These are phyloP conservation scores for Brachypodius melanocephalos DNA, from an alignment of 2,113 vertebrate species.

Conservation along the genomic window DNA sequence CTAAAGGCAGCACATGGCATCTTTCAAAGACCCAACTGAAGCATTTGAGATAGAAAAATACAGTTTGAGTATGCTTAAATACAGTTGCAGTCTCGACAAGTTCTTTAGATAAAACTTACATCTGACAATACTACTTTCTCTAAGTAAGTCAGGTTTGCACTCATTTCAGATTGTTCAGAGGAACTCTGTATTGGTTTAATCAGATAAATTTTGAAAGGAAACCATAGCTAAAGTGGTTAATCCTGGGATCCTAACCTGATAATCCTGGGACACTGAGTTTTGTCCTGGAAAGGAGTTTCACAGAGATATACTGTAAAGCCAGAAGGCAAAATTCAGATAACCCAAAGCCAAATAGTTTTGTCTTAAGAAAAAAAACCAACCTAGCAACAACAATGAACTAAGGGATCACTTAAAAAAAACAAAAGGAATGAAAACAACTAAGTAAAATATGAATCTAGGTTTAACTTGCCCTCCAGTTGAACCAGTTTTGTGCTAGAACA, in stretches of 20 bases:
- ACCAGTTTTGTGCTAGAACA: neutral
- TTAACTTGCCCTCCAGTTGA: slow-evolving; percentile 29
- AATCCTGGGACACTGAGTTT: neutral
- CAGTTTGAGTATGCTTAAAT: neutral
- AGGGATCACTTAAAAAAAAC: neutral
- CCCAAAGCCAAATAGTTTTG: neutral
- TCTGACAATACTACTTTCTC: neutral
- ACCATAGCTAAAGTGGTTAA: neutral
- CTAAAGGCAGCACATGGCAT: neutral
- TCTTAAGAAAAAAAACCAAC: neutral
- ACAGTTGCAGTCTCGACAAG: neutral
- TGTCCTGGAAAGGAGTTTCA: neutral
- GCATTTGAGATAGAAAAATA: neutral
- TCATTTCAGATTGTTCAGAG: neutral
- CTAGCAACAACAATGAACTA: neutral
- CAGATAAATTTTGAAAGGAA: neutral
- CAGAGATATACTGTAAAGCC: neutral
- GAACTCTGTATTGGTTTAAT: neutral
- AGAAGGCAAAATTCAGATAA: neutral
- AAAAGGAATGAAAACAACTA: neutral
- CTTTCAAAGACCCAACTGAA: neutral
- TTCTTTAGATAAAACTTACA: neutral
- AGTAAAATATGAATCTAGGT: neutral
- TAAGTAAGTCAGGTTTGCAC: neutral
- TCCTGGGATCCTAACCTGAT: neutral